Conservation (phyloP, 2,113 vertebrate genomes). For the Corythaeola cristata region DNA sequence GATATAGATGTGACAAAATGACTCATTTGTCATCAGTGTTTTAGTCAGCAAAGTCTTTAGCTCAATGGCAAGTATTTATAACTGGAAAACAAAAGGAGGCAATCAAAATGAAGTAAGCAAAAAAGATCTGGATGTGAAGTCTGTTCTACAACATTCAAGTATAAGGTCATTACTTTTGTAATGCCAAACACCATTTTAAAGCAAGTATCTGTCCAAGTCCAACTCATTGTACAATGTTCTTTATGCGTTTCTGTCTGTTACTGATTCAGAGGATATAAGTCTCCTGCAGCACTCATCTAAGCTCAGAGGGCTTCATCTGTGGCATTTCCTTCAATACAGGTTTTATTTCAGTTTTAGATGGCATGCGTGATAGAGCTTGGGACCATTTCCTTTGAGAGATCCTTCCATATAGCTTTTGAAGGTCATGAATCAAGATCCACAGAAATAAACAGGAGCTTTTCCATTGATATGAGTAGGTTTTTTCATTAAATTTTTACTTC, state of each 20-base stretch:
- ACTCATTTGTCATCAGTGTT: conserved; percentile 11
- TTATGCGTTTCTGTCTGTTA: not conserved
- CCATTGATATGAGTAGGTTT: not conserved
- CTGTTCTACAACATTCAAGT: not conserved
- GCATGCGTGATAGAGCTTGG: fast-evolving
- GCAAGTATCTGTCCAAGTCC: not conserved
- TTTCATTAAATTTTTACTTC: not conserved
- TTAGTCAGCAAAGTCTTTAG: conserved; percentile 53
- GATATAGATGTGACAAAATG: not conserved
- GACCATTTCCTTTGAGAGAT: not conserved
- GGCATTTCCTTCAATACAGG: not conserved
- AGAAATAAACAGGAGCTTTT: not conserved
- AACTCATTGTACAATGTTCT: not conserved
- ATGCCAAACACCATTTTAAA: not conserved
- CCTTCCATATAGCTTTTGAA: not conserved
- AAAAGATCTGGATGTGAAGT: not conserved
- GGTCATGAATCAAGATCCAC: not conserved
- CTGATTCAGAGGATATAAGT: not conserved
- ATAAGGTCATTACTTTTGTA: not conserved
- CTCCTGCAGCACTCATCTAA: not conserved
- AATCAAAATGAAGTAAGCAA: not conserved
- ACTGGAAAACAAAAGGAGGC: not conserved
- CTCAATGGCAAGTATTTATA: conserved; percentile 43
- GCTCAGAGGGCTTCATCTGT: not conserved
- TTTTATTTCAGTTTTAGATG: not conserved